Conservation (phyloP, 1,140 invertebrate species). For the Leptopilina clavipes region DNA sequence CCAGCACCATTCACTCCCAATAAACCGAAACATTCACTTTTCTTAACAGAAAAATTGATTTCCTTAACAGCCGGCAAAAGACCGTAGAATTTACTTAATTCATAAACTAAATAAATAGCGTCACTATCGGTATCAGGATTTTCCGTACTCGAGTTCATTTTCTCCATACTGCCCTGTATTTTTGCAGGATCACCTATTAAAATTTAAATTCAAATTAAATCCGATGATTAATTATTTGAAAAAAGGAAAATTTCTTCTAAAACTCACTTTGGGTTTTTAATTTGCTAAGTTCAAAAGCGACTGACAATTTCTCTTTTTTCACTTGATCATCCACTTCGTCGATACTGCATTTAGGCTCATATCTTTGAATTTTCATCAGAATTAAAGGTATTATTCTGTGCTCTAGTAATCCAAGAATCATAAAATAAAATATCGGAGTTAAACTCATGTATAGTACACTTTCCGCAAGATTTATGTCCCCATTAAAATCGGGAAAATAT, state of each 20-base stretch:
- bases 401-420: slow-evolving; percentile 63
- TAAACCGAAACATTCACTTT: slow-evolving; percentile 90
- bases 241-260: neutral
- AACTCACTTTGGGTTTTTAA: slow-evolving; percentile 56
- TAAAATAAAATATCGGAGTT: slow-evolving; percentile 65
- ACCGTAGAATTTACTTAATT: slow-evolving; percentile 82
- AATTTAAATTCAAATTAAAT: too few species aligned
- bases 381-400: slow-evolving; percentile 58
- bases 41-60: slow-evolving; percentile 80
- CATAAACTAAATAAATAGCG: slow-evolving; percentile 69
- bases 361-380: slow-evolving; percentile 50
- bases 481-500: slow-evolving; percentile 60
- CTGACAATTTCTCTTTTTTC: slow-evolving; percentile 64
- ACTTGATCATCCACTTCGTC: slow-evolving; percentile 68
- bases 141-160: slow-evolving; percentile 35
- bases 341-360: slow-evolving; percentile 47
- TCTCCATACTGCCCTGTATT: slow-evolving; percentile 43
- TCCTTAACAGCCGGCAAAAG: slow-evolving; percentile 83
- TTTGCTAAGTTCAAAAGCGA: slow-evolving; percentile 63
- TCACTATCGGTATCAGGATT: slow-evolving; percentile 17
- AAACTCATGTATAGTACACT: slow-evolving; percentile 59
- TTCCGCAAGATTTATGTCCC: slow-evolving; percentile 62
- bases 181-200: slow-evolving; percentile 43
- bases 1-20: slow-evolving; percentile 92
- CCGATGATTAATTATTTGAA: too few species aligned